phyloP scores from a whole-genome alignment of 2,113 vertebrate species.

The Neogobius melanostomus region DNA sequence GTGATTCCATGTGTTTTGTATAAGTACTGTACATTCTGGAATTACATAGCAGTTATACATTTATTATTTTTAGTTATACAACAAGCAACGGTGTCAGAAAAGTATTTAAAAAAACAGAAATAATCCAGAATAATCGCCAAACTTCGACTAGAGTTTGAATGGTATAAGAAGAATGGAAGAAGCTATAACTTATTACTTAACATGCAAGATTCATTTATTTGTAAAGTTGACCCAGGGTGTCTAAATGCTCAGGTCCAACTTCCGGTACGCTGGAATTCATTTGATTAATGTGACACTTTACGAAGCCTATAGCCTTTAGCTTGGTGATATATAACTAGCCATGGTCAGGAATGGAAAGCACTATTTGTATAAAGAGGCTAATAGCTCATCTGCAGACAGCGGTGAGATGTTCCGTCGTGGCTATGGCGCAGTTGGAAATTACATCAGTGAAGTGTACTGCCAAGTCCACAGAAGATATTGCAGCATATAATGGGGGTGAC shows the following conservation, averaged over 20 bases:
- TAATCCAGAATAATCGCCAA: too few species aligned
- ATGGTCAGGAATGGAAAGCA: neutral
- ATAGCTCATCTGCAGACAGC: neutral
- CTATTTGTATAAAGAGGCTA: neutral
- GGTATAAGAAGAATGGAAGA: too few species aligned
- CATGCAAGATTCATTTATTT: neutral
- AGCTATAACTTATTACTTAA: too few species aligned
- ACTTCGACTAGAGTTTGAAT: too few species aligned
- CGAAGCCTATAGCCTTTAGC: neutral
- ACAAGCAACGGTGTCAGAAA: too few species aligned
- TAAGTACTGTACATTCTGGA: too few species aligned
- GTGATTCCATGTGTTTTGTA: neutral
- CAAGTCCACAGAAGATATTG: neutral
- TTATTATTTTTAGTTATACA: too few species aligned
- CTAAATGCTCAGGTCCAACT: neutral
- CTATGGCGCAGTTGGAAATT: neutral
- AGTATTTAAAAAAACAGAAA: too few species aligned
- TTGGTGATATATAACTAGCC: neutral
- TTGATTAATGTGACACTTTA: neutral
- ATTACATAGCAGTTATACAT: too few species aligned
- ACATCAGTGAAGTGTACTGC: neutral
- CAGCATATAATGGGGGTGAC: neutral
- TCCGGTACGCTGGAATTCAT: neutral
- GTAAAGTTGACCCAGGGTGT: neutral
- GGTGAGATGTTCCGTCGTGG: neutral